Evolutionary conservation across 2,888 invertebrate genomes (phyloP), one percentile per base, ranked within the genome.

Genomic region (Caenorhabditis drosophilae): DNA sequence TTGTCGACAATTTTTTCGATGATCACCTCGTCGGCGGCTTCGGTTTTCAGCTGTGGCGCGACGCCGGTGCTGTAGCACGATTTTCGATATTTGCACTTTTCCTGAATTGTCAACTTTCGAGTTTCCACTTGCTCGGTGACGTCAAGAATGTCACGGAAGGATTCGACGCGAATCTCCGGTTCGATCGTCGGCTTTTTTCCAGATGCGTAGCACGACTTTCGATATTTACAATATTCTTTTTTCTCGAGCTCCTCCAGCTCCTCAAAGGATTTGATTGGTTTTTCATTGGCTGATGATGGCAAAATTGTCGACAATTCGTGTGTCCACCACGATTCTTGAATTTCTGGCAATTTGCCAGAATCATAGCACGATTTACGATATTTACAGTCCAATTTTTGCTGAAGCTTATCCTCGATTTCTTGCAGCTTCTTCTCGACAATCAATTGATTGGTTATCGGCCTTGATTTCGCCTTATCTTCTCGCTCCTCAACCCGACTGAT

Each of bases 391-490:
- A 81, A 72, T 36, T 71, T 79, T 55, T 69, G 70, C 26, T 60
- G 59, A 20, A 67, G 42, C 22, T 73, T 48, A 35, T 72, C 56
- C 42, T 71, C 70, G n/a, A 75, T 71, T 36, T 62, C 62, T 34
- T 72, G 53, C 20, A 70, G 40, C 36, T 66, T 67, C 54, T 59
- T 62, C 51, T 66, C 71, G 22, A 63, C 63, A 11, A 62, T 61
- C 31, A 72, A 16, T 2, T 62, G 55, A 6, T 63, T 60, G 9
- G 73, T 48, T 23, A 64, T 31, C 9, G 70, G 68, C 9, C 70
- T 61, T 16, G 52, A 27, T 40, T 61, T 61, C 1, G 49, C 72
- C 31, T 67, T 58, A 78, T 86, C 83, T 80, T 85, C 85, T 79
- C 85, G 61, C 40, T 71, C 70, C 44, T 79, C 76, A 48, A 55